phyloP scores from a whole-genome alignment of 2,888 invertebrate species.

The Zygothrica quintamaculata region DNA sequence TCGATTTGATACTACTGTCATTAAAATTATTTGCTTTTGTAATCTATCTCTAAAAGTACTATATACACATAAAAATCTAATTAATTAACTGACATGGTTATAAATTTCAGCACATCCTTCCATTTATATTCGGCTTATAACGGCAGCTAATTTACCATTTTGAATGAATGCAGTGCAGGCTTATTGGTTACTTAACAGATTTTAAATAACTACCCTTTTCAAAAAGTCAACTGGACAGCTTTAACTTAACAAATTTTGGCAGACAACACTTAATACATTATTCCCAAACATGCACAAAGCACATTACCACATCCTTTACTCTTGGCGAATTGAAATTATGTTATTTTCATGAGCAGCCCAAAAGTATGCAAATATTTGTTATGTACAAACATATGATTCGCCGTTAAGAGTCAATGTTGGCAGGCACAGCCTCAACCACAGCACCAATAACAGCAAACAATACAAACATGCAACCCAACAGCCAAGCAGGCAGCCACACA shows the following conservation, averaged over 20 bases:
- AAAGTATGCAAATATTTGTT: slow-evolving; percentile 76
- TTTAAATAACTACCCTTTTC: no score
- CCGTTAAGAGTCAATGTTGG: slow-evolving; percentile 40
- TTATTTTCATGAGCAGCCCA: slow-evolving; percentile 68
- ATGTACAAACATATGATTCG: slow-evolving; percentile 68
- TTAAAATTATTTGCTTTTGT: no score
- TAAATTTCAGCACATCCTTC: no score
- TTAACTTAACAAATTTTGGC: background rate
- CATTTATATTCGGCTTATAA: no score
- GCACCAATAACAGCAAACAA: slow-evolving; percentile 31
- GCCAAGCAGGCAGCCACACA: slow-evolving; percentile 25
- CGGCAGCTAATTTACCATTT: no score
- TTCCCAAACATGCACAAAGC: slow-evolving; percentile 39
- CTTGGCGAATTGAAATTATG: slow-evolving; percentile 68
- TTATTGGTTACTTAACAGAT: no score
- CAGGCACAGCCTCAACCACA: slow-evolving; percentile 37
- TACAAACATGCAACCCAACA: slow-evolving; percentile 6
- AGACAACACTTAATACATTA: slow-evolving; percentile 1
- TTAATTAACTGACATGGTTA: no score
- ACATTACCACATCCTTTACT: slow-evolving; percentile 47
- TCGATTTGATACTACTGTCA: no score
- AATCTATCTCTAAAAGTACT: no score
- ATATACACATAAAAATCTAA: no score
- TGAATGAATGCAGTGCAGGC: no score
- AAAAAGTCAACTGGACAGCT: background rate